These are phyloP conservation scores for Leucoraja ocellata DNA, from an alignment of 2,797 vertebrate species.

Conservation along the genomic window DNA sequence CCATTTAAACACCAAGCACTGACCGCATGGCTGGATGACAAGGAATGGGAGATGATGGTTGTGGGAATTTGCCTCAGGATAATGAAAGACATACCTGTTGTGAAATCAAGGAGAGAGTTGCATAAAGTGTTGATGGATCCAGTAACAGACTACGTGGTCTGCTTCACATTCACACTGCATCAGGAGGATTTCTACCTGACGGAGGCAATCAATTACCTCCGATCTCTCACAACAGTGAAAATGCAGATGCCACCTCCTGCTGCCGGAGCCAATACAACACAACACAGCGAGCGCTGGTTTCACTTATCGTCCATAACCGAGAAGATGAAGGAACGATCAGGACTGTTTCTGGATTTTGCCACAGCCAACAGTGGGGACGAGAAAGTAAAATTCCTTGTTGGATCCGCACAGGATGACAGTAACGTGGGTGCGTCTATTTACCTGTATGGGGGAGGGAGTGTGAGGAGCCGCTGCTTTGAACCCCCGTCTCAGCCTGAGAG, in stretches of 20 bases:
- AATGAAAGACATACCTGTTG: slow-evolving; percentile 22
- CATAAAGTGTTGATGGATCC: slow-evolving; percentile 40
- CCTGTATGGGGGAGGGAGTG: no score
- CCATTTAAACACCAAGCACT: slow-evolving; percentile 41
- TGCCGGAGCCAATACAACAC: no score
- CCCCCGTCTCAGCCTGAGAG: fast-evolving
- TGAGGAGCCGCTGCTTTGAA: no score
- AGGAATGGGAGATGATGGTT: slow-evolving; percentile 43
- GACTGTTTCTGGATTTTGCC: no score
- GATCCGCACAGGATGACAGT: no score
- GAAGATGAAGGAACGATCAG: no score
- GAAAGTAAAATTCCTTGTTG: no score
- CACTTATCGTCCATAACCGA: no score
- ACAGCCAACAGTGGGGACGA: no score
- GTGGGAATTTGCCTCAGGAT: slow-evolving; percentile 39
- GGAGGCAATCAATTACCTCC: slow-evolving; percentile 41
- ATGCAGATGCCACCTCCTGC: no score
- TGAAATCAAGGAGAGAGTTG: slow-evolving; percentile 43
- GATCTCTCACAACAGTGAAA: neutral
- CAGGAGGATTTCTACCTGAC: slow-evolving; percentile 41
- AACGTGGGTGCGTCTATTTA: no score
- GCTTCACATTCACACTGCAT: slow-evolving; percentile 44
- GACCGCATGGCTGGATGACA: slow-evolving; percentile 38
- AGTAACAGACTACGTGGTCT: slow-evolving; percentile 41
- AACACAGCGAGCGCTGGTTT: fast-evolving